Evolutionary conservation across 2,888 invertebrate species (phyloP).

Genomic region (Drosophila infuscata): DNA sequence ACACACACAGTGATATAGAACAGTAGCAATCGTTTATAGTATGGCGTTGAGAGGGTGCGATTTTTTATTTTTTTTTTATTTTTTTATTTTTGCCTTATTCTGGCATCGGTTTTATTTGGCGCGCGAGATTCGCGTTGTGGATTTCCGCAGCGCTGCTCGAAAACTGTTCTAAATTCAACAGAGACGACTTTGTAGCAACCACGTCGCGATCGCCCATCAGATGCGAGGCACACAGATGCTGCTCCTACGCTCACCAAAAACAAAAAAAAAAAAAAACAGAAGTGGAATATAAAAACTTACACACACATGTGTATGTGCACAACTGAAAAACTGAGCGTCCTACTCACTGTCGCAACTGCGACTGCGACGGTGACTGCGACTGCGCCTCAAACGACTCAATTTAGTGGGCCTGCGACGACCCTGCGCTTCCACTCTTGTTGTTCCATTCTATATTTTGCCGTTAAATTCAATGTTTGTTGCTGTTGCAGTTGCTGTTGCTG

Average conservation of each 20-base stretch:
- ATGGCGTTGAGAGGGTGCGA: slow-evolving; percentile 44
- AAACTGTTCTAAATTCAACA: slow-evolving; percentile 71
- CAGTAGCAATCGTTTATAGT: slow-evolving; percentile 38
- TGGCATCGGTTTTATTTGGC: slow-evolving; percentile 28
- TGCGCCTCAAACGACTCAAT: slow-evolving; percentile 70
- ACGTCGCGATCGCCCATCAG: slow-evolving; percentile 22
- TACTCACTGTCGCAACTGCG: slow-evolving; percentile 55
- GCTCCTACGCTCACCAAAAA: slow-evolving; percentile 49
- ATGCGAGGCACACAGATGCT: slow-evolving; percentile 30
- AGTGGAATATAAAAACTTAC: slow-evolving; percentile 3
- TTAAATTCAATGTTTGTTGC: slow-evolving; percentile 20
- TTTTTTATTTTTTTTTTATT: not conserved
- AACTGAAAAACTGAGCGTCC: slow-evolving; percentile 53
- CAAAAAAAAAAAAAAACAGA: slow-evolving; percentile 2
- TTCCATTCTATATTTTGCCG: slow-evolving; percentile 31
- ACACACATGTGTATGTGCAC: not conserved
- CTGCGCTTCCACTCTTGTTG: slow-evolving; percentile 39
- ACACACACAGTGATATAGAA: slow-evolving; percentile 22
- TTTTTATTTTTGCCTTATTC: slow-evolving; percentile 9
- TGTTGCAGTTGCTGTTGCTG: slow-evolving; percentile 45
- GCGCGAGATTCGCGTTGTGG: slow-evolving; percentile 49
- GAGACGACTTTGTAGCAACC: slow-evolving; percentile 56
- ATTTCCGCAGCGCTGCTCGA: slow-evolving; percentile 59
- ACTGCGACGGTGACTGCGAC: slow-evolving; percentile 24
- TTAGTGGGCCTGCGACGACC: slow-evolving; percentile 59